Percentiles rank a stretch among this genome's conserved stretches.
phyloP scores from a whole-genome alignment of 2,888 invertebrate species.

The Agonopterix arenella region DNA sequence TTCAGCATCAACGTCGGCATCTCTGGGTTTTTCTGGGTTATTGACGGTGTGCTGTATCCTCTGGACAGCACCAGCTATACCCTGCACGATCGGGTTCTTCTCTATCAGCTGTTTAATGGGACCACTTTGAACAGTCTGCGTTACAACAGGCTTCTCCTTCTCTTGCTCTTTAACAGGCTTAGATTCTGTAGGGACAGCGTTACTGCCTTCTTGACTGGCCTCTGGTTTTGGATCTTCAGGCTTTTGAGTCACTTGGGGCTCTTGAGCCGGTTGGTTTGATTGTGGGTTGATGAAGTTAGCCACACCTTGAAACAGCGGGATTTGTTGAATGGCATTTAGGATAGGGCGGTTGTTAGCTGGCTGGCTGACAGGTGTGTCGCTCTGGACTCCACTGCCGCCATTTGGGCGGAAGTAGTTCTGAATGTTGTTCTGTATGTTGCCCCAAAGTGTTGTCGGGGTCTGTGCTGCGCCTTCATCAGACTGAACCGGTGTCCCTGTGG shows the following conservation, averaged over 20 bases:
- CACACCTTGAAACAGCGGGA: conserved; percentile 29
- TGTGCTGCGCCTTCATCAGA: conserved; percentile 1
- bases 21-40: conserved; percentile 40
- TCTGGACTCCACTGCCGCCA: conserved; percentile 11
- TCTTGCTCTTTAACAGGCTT: conserved; percentile 10
- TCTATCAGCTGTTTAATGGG: conserved; percentile 37
- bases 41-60: conserved; percentile 30
- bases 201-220: conserved; percentile 13
- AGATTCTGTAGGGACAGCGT: conserved; percentile 12
- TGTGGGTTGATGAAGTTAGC: conserved; percentile 15
- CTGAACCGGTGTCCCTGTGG: not conserved
- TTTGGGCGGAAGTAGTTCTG: conserved; percentile 9
- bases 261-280: conserved; percentile 10
- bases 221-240: conserved; percentile 8
- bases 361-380: conserved; percentile 17
- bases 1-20: conserved; percentile 20
- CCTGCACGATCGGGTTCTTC: conserved; percentile 38
- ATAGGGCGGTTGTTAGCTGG: conserved; percentile 28
- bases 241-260: conserved; percentile 5
- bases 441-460: conserved; percentile 13
- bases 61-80: conserved; percentile 37
- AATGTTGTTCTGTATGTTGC: conserved; percentile 12
- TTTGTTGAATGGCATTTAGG: conserved; percentile 35
- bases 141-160: conserved; percentile 7
- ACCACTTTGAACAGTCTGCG: conserved; percentile 13